phyloP scores from a whole-genome alignment of 2,888 invertebrate genomes.

The Sesia bembeciformis region DNA sequence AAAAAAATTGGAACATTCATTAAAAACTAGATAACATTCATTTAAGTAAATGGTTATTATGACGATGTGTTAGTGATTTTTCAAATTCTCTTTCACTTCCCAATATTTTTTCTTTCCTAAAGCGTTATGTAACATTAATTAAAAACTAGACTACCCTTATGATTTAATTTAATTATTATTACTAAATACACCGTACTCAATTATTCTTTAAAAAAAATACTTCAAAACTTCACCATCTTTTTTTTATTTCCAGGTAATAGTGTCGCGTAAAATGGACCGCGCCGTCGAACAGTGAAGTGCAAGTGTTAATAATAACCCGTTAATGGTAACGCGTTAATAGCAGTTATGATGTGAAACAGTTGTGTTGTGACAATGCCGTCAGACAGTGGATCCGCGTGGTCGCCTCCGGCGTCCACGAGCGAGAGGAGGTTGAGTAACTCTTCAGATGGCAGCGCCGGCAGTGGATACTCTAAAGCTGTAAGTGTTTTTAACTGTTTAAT shows the following conservation, averaged over 20 bases:
- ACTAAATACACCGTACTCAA: too few species aligned
- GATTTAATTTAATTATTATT: too few species aligned
- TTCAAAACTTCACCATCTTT: too few species aligned
- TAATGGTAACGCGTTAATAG: conserved; percentile 12
- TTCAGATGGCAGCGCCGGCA: conserved; percentile 66
- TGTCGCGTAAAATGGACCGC: conserved; percentile 44
- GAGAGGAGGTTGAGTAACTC: conserved; percentile 69
- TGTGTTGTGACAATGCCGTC: conserved; percentile 53
- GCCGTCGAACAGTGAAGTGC: conserved; percentile 44
- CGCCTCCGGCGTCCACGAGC: conserved; percentile 57
- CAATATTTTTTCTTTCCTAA: too few species aligned
- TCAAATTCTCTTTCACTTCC: too few species aligned
- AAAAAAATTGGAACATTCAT: too few species aligned
- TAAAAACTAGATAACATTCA: too few species aligned
- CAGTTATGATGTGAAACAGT: conserved; percentile 56
- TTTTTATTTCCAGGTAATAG: conserved; percentile 43
- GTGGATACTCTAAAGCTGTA: conserved; percentile 68
- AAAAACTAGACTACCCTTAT: too few species aligned
- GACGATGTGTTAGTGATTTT: too few species aligned
- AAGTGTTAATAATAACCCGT: conserved; percentile 9
- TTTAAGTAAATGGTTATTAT: too few species aligned
- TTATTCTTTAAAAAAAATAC: too few species aligned
- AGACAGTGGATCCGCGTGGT: conserved; percentile 65
- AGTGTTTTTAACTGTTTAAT: conserved; percentile 21
- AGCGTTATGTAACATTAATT: too few species aligned